Base-by-base conservation (phyloP, 2,888 invertebrate species). In the Calliopum simillimum region DNA sequence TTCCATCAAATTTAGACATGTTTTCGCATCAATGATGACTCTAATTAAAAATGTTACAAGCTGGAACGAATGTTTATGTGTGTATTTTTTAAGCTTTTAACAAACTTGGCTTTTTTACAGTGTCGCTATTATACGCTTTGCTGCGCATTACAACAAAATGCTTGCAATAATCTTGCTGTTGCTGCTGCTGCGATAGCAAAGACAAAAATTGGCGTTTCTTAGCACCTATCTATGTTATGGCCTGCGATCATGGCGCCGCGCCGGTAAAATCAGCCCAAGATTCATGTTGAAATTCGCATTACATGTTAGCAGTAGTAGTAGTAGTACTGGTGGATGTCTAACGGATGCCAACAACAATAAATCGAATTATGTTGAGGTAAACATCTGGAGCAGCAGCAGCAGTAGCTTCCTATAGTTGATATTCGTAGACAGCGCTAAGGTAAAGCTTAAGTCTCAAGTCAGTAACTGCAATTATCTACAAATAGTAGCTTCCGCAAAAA, bases 401-500 rank as follows among this genome's bases (percentile, higher is more conserved):
- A 25, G 4, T 44, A 61, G 46, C 61, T 19, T 33, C 33, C 33
- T 33, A 33, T 33, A 0, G 33, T 6, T 33, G 33, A 3, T 33
- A 33, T 5, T 33, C 33, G 33, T 33, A 33, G 33, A 33, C 21
- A 12, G 55, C 11, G 25, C 21, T 11, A 11, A 12, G 55, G 55
- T 14, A 44, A 19, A 19, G 21, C 21, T 46, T 13, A 61, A 16
- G 47, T 33, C n/a, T n/a, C n/a, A 16, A 46, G 65, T 41, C 44
- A 46, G 68, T 44, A 51, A 55, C 67, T 43, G 71, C 74, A 77
- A 77, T 75, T 77, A 77, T 73, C 71, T 73, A 68, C 73, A 73
- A 74, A 73, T 76, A 74, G 77, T 70, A 74, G 76, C 76, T 77
- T 77, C 77, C 77, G 77, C 75, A 71, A 71, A n/a, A 71, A 71